Evolutionary conservation across 2,113 vertebrate genomes (phyloP).

Genomic region (Puntigrus tetrazona): DNA sequence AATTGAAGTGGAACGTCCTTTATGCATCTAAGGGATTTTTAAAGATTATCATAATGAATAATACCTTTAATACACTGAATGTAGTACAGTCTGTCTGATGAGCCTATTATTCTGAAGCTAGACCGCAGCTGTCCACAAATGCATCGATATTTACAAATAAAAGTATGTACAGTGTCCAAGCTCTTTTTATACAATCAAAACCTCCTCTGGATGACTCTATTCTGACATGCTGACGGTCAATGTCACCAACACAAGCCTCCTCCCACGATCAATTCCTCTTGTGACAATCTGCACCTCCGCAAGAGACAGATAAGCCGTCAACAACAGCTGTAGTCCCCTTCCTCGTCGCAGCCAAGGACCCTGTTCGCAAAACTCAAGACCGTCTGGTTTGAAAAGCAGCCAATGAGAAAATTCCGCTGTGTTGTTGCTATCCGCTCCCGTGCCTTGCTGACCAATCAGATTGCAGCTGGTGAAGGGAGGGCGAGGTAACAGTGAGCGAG

Average conservation of each 20-base stretch:
- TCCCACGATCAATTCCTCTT: slow-evolving; percentile 6
- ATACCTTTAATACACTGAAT: background rate
- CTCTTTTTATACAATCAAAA: background rate
- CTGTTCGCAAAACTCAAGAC: slow-evolving; percentile 24
- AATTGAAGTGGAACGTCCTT: background rate
- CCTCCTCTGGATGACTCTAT: background rate
- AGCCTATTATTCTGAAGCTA: background rate
- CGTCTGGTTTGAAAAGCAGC: background rate
- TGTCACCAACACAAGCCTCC: background rate
- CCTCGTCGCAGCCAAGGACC: slow-evolving; percentile 19
- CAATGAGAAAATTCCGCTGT: slow-evolving; percentile 31
- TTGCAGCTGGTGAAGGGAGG: slow-evolving; percentile 45
- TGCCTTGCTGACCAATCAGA: slow-evolving; percentile 66
- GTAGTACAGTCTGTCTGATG: background rate
- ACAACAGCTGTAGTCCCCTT: slow-evolving; percentile 25
- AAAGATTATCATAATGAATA: background rate
- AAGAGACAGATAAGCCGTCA: background rate
- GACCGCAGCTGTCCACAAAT: background rate
- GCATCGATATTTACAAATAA: background rate
- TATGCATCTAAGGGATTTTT: background rate
- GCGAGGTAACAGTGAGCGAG: slow-evolving; percentile 66
- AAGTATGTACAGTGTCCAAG: no score
- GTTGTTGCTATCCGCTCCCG: slow-evolving; percentile 47
- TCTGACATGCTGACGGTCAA: background rate
- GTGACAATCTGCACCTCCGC: background rate